These are phyloP conservation scores for Coelopa frigida DNA, from an alignment of 1,140 invertebrate genomes.

Conservation along the genomic window DNA sequence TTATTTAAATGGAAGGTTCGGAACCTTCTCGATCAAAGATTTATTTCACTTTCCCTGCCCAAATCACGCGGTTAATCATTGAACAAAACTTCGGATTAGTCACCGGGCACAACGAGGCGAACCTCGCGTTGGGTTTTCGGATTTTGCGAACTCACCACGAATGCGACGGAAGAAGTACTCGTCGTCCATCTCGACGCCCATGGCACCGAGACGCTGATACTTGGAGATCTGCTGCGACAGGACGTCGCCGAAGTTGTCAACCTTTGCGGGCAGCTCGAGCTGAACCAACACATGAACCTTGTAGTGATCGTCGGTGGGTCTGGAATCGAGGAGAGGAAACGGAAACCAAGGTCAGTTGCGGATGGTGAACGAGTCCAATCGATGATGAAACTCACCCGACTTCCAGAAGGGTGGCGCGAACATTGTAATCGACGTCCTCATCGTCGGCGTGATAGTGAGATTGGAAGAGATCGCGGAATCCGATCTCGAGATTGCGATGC, in stretches of 20 bases:
- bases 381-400: slow-evolving; percentile 21
- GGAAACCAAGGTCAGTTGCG: background rate
- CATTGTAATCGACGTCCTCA: slow-evolving; percentile 24
- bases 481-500: slow-evolving; percentile 17
- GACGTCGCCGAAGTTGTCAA: slow-evolving; percentile 19
- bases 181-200: slow-evolving; percentile 21
- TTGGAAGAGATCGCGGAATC: slow-evolving; percentile 19
- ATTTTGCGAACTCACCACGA: slow-evolving; percentile 25
- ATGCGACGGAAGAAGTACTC: slow-evolving; percentile 19
- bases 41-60: no score
- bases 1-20: no score
- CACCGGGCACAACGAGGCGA: no score
- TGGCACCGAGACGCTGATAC: slow-evolving; percentile 13
- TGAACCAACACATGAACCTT: slow-evolving; percentile 23
- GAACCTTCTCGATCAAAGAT: no score
- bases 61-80: no score
- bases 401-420: slow-evolving; percentile 16
- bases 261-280: slow-evolving; percentile 23
- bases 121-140: no score
- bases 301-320: slow-evolving; percentile 23
- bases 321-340: slow-evolving; percentile 3
- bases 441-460: slow-evolving; percentile 16
- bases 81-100: no score
- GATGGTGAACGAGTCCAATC: background rate
- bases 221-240: slow-evolving; percentile 19